Base-by-base conservation (phyloP, 2,113 vertebrate species). In the Mesocricetus auratus region DNA sequence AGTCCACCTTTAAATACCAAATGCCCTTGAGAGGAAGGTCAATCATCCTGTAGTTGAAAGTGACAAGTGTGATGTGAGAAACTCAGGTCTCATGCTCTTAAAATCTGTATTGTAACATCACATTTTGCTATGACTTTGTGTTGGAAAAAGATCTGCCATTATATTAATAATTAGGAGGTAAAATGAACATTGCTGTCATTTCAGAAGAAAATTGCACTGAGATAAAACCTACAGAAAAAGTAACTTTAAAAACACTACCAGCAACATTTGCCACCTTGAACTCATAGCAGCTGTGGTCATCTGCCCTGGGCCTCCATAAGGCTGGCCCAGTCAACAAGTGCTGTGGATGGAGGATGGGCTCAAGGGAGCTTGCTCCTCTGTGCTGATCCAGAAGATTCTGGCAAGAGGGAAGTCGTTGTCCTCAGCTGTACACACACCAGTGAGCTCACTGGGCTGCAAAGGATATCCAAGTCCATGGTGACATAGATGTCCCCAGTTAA, bases 141-240 rank as follows among this genome's bases (percentile, higher is more conserved):
- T 86, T 79, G 91, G 73, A 68, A 93, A 92, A 95, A 86, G 7
- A 88, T n/a, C 3, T 86, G 21, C 1, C 62, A 6, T 47, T 89
- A 56, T 3, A 77, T 42, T 47, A 77, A 86, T 53, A 81, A 75
- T 68, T n/a, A 62, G 19, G 62, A 33, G 79, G n/a, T 88, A 95
- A 97, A 87, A 1, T n/a, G 6, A 75, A n/a, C 11, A 60, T 24
- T 21, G 1, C 36, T 6, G 50, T 16, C 22, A 42, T 19, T 94
- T 89, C 22, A 36, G 74, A 96, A 24, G 73, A 15, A 60, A 36
- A 26, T 60, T 31, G 26, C 78, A 64, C 15, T 45, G 0, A 50
- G 24, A 62, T 74, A 45, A 93, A 73, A 64, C 6, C 53, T 24
- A 56, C 9, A 60, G 33, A 53, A 66, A 75, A 68, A 75, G 33